phyloP scores from a whole-genome alignment of 2,797 vertebrate species.

The Acanthiza pusilla region DNA sequence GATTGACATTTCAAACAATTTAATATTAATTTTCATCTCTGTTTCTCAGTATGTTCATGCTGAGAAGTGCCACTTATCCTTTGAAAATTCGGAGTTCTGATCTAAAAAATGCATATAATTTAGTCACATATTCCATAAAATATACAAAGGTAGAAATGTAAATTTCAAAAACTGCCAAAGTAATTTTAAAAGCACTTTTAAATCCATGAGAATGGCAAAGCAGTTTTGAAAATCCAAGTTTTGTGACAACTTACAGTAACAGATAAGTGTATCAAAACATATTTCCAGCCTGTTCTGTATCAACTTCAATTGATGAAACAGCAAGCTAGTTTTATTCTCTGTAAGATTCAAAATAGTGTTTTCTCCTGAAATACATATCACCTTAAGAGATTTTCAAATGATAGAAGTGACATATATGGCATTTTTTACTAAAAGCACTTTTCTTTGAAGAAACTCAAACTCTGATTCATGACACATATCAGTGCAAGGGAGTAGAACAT shows the following conservation, averaged over 20 bases:
- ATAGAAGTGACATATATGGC: background rate
- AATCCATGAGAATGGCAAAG: background rate
- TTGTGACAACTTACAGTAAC: background rate
- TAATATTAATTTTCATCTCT: slow-evolving; percentile 37
- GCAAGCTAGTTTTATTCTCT: background rate
- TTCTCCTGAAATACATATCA: background rate
- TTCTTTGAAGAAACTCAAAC: background rate
- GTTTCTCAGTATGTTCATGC: background rate
- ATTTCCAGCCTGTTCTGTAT: background rate
- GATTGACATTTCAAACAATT: slow-evolving; percentile 26
- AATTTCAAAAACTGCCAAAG: background rate
- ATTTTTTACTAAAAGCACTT: background rate
- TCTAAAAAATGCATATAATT: background rate
- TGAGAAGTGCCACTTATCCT: slow-evolving; percentile 13
- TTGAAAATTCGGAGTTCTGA: background rate
- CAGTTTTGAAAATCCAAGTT: slow-evolving; percentile 13
- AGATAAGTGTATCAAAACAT: background rate
- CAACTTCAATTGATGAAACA: background rate
- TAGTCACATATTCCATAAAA: background rate
- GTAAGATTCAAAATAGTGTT: background rate
- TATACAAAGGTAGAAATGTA: background rate
- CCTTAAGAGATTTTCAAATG: background rate
- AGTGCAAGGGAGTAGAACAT: background rate
- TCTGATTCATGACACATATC: background rate
- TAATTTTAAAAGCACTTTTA: slow-evolving; percentile 15